Base-by-base conservation (phyloP, 2,888 invertebrate genomes). In the Nemurella pictetii region DNA sequence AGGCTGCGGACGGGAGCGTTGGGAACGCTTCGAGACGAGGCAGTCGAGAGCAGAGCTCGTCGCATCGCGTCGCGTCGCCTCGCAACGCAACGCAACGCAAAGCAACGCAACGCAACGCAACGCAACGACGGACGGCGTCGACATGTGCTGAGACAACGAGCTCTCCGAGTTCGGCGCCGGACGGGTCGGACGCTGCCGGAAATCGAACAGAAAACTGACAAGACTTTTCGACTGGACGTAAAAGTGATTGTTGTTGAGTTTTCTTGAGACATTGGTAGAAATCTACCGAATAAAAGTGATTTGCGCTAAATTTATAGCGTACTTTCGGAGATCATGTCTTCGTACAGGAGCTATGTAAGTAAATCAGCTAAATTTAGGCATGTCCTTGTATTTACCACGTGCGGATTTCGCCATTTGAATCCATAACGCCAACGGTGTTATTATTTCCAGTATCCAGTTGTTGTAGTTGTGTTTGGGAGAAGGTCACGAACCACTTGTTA, bases 291-390 rank as follows among this genome's bases (percentile, higher is more conserved):
- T n/a, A n/a, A n/a, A n/a, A n/a, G n/a, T n/a, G n/a, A n/a, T n/a
- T n/a, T n/a, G n/a, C n/a, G n/a, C n/a, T n/a, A n/a, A n/a, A n/a
- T n/a, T n/a, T n/a, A n/a, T n/a, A n/a, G n/a, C n/a, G n/a, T n/a
- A n/a, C n/a, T n/a, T n/a, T n/a, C n/a, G n/a, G n/a, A n/a, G 35
- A 12, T 7, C 2, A 84, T 84, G 84, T 84, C 84, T 5, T 84
- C 84, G 7, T 84, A 78, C 35, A 75, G 80, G 29, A 84, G 84
- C 28, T 84, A 84, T 84, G 84, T 84, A 28, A 84, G 84, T 84
- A 84, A 12, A 12, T 4, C 30, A 5, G 29, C 29, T 7, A 80
- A 32, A 32, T 32, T 3, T 32, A 32, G 3, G 32, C 4, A 75
- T 5, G 27, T 9, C 4, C 9, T 3, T 26, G 27, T 26, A 26